Evolutionary conservation across 2,888 invertebrate genomes (phyloP), one percentile per base, ranked within the genome.

Genomic region (Acronicta aceris): DNA sequence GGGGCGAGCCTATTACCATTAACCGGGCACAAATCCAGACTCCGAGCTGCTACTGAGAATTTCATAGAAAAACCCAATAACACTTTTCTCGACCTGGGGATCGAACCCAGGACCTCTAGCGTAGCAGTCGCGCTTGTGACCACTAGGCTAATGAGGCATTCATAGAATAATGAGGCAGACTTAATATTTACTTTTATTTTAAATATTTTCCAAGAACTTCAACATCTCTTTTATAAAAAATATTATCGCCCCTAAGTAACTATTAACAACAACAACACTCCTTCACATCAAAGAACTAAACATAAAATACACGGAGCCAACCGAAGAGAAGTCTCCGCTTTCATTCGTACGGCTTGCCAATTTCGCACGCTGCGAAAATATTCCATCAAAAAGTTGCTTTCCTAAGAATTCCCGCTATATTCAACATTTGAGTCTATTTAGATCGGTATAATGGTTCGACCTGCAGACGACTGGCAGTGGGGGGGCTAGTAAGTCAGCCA

Each of bases 391-490:
- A 79, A 71, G 69, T 67, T 74, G 75, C 81, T 81, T 85, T 84
- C 81, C 71, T 76, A 76, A 81, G 78, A 81, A 84, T 83, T 79
- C 76, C 74, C 71, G 71, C 65, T 54, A 76, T 76, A 70, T 78
- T 81, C 76, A 77, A 74, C 76, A 61, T 79, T 74, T 76, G 64
- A 79, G 74, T 81, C 68, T 86, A 87, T 87, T 88, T 86, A 84
- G 82, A 83, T 73, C 76, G 75, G 56, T 74, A 65, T 87, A 89
- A 90, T 89, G 87, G 86, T 86, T 87, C 86, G 87, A 86, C 88
- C 82, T 89, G 84, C 80, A 87, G 87, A 87, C 88, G 84, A 83
- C 78, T 78, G 68, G 51, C 51, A 64, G 79, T 52, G 62, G 72
- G 70, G 65, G 64, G 61, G 70, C 59, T 52, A 78, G 74, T 82